Conservation (phyloP, 2,888 invertebrate genomes). For the Aelia acuminata region DNA sequence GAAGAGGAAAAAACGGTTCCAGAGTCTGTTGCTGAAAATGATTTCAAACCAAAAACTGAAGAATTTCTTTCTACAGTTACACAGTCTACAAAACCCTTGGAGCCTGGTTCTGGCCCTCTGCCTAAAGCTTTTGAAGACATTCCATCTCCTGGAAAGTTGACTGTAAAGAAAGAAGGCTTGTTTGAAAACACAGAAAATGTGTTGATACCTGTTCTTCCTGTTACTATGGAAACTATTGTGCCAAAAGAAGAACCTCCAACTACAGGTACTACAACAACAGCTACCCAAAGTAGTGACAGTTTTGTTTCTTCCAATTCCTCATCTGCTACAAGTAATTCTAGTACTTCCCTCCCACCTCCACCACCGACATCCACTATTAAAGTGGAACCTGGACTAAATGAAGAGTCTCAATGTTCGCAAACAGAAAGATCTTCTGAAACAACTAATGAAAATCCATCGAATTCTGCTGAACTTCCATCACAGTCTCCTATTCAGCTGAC, state of each 20-base stretch:
- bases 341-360: slow-evolving; percentile 65
- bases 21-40: slow-evolving; percentile 42
- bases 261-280: slow-evolving; percentile 48
- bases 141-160: slow-evolving; percentile 65
- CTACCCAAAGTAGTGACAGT: slow-evolving; percentile 58
- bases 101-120: slow-evolving; percentile 62
- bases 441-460: neutral
- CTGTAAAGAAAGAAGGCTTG: slow-evolving; percentile 66
- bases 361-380: slow-evolving; percentile 67
- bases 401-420: slow-evolving; percentile 59
- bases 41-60: slow-evolving; percentile 65
- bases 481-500: slow-evolving; percentile 65
- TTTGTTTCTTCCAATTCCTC: slow-evolving; percentile 53
- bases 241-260: slow-evolving; percentile 66
- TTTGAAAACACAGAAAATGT: slow-evolving; percentile 65
- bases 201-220: slow-evolving; percentile 65
- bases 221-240: slow-evolving; percentile 64
- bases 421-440: slow-evolving; percentile 38
- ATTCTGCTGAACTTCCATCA: neutral
- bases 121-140: slow-evolving; percentile 66
- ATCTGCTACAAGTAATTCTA: slow-evolving; percentile 55
- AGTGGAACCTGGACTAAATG: slow-evolving; percentile 64
- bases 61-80: slow-evolving; percentile 65
- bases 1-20: slow-evolving; percentile 59
- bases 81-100: slow-evolving; percentile 60